Base-by-base conservation (phyloP, 2,888 invertebrate species). In the Scaptomyza polygonia region DNA sequence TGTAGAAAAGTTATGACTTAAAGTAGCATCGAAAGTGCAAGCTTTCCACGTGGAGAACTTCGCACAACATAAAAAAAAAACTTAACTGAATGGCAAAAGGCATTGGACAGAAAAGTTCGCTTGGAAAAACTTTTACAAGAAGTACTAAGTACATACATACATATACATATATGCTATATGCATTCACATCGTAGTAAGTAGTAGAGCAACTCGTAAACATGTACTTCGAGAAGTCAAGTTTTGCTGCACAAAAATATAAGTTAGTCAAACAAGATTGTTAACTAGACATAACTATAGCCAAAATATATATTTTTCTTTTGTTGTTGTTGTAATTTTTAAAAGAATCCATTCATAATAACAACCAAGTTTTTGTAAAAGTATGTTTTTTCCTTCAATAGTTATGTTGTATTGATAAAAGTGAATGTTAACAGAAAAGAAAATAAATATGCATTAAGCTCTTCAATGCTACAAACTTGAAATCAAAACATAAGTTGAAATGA, bases 101-200 rank as follows among this genome's bases (percentile, higher is more conserved):
- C 61, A 55, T 21, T 51, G 18, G 25, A 62, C 44, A 47, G 75
- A 49, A 75, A 69, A 74, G 53, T 56, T 42, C 70, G 55, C 62
- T 74, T 69, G 47, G 3, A 6, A 6, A 71, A 71, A 71, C 43
- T 71, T 71, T 67, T 14, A 12, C 16, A 32, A 40, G 45, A 32
- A 32, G 54, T 40, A 39, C 67, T 32, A 45, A 64, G 63, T 54
- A 62, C 62, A n/a, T n/a, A n/a, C n/a, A n/a, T n/a, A n/a, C n/a
- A n/a, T n/a, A n/a, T n/a, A n/a, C n/a, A 62, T 42, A 66, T 52
- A 21, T 34, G 21, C 11, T 49, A 14, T 49, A 32, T 36, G 49
- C 16, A 66, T 66, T 14, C 40, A 16, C 12, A 21, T 4, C 3
- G 9, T 4, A 8, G 9, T 39, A 39, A 57, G 40, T 40, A 44